Base-by-base conservation (phyloP, 2,113 vertebrate species). In the Nesoenas mayeri region DNA sequence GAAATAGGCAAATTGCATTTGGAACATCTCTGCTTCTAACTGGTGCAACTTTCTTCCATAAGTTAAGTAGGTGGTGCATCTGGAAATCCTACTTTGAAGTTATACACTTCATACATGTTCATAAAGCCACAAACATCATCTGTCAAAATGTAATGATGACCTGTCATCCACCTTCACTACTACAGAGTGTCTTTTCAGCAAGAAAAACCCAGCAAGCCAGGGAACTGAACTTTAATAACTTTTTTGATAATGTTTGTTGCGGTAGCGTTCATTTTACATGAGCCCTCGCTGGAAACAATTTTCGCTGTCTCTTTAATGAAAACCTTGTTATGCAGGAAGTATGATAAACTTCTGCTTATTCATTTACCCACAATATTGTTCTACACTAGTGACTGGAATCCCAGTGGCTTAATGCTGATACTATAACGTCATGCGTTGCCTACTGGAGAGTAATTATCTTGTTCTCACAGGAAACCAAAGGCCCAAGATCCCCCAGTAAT, bases 341-440 rank as follows among this genome's bases (percentile, higher is more conserved):
- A 64, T 86, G 94, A 97, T 96, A 97, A 96, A 96, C 86, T 97
- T 93, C 94, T 95, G 96, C 94, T 95, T 95, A 96, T 96, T 97
- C 97, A 91, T 97, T 97, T 97, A 95, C 91, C 95, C 97, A 95
- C 95, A 95, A 93, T 92, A 96, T 93, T 95, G 95, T 95, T 96
- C 94, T 96, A 88, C 90, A 58, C 80, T 95, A 24, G 88, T 72
- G 86, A 91, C 85, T 95, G 93, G 94, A 94, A 95, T 96, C 97
- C 95, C 97, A 89, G 94, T 79, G 94, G 96, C 69, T 96, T 87
- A 96, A 82, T 11, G 61, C 92, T 82, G 92, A 96, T 93, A 72
- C 38, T 60, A 34, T 89, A 97, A 97, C 90, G 92, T 97, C 97
- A 96, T 15, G 61, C 3, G 0, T 77, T 96, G 89, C 91, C 95